Base-by-base conservation (phyloP, 2,888 invertebrate genomes). In the Lasioglossum pauxillum region DNA sequence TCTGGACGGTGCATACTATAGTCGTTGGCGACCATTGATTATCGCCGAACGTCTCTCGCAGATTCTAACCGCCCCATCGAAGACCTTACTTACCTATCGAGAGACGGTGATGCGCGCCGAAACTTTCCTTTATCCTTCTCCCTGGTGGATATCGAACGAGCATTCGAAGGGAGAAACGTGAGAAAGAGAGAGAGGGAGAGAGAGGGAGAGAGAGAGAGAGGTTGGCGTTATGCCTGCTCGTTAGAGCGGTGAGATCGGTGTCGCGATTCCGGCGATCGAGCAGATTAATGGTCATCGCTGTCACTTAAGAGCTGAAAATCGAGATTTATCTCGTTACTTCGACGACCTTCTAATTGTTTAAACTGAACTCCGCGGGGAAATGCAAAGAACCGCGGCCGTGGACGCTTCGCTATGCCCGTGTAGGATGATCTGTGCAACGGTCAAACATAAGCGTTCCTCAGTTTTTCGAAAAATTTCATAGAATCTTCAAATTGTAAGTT, bases 181-280 rank as follows among this genome's bases (percentile, higher is more conserved):
- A 16, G 41, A 38, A 19, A 41, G 76, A 4, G 27, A 57, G 57
- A 76, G 53, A 49, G 27, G 49, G 12, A 41, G 60, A 49, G 23
- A 19, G 41, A 41, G 53, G 12, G 53, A 14, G 57, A 12, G 60
- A 5, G 60, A 46, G 79, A 78, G 74, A 87, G 44, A 75, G 88
- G 71, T 88, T 90, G 90, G 90, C 90, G 88, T 90, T 85, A 90
- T 88, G 90, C 90, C 89, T 89, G 85, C 89, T 90, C 88, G 90
- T 90, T 90, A 90, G 85, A 90, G 83, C 80, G 89, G 83, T 83
- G 81, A 90, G 90, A 90, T 90, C 89, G 88, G 89, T 89, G 89
- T 89, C 85, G 89, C 83, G 90, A 90, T 90, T 90, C 88, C 83
- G 75, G 79, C 87, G 89, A 90, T 90, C 88, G 84, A 88, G 83